A percentile compares a stretch with the other conserved stretches of the same genome.
Conservation (phyloP, 2,888 invertebrate species). For the Caenorhabditis drosophilae region DNA sequence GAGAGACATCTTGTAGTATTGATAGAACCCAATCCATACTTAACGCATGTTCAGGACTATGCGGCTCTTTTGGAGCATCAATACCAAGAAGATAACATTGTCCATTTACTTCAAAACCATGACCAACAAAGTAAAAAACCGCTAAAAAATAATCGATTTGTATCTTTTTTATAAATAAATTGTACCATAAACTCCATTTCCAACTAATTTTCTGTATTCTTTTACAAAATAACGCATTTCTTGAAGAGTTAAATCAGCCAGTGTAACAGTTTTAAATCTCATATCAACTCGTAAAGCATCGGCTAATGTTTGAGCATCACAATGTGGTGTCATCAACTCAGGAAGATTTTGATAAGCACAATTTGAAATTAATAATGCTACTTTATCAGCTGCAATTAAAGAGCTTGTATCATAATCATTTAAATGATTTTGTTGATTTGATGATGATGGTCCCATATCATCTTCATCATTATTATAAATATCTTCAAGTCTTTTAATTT, state of each 20-base stretch:
- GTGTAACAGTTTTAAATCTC: slow-evolving; percentile 71
- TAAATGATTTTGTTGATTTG: background rate
- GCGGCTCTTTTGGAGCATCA: slow-evolving; percentile 68
- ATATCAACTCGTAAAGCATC: slow-evolving; percentile 51
- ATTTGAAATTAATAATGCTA: slow-evolving; percentile 71
- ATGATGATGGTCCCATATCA: background rate
- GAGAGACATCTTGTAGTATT: slow-evolving; percentile 68
- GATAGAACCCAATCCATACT: slow-evolving; percentile 68
- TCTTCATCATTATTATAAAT: slow-evolving; percentile 19
- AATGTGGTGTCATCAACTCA: slow-evolving; percentile 66
- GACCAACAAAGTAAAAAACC: slow-evolving; percentile 71
- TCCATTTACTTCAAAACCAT: slow-evolving; percentile 71
- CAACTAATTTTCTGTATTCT: slow-evolving; percentile 70
- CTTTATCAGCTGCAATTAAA: slow-evolving; percentile 69
- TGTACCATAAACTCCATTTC: slow-evolving; percentile 69
- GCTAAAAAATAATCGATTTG: slow-evolving; percentile 48
- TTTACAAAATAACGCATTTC: slow-evolving; percentile 70
- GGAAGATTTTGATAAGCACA: slow-evolving; percentile 68
- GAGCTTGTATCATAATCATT: background rate
- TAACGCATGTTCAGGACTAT: slow-evolving; percentile 66
- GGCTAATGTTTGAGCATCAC: slow-evolving; percentile 70
- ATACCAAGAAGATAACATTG: slow-evolving; percentile 71
- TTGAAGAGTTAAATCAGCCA: slow-evolving; percentile 70
- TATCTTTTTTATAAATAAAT: background rate
- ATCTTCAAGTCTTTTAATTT: slow-evolving; percentile 42